Percentiles rank a stretch among this genome's conserved stretches.
Conservation (phyloP, 2,888 invertebrate species). For the Osmoderma eremita region DNA sequence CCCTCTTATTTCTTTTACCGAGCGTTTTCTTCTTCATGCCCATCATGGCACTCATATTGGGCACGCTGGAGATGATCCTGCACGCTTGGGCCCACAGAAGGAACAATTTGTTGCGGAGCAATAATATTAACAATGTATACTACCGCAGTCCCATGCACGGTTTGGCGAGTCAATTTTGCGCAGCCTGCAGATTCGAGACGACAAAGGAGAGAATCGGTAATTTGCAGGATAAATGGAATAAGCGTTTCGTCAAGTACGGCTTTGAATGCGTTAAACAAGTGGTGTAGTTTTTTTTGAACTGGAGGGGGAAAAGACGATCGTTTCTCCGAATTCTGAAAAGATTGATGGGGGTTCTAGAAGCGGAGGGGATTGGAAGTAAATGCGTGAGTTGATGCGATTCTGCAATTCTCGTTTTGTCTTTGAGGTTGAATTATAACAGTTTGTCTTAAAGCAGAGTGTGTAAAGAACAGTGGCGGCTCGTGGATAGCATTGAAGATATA, state of each 20-base stretch:
- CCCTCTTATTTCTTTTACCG: conserved; percentile 69
- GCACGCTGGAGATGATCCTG: conserved; percentile 70
- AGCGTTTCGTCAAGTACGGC: conserved; percentile 53
- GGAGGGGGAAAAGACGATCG: neutral
- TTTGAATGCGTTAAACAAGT: conserved; percentile 54
- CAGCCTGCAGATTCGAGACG: conserved; percentile 71
- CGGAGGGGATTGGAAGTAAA: no score
- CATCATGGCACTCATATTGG: conserved; percentile 65
- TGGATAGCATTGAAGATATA: no score
- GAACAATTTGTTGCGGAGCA: conserved; percentile 69
- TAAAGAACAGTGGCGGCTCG: no score
- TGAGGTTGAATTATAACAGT: no score
- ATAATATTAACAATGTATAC: conserved; percentile 64
- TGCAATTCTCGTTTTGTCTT: no score
- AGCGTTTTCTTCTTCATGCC: conserved; percentile 70
- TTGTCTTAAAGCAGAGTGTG: no score
- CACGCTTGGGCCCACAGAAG: conserved; percentile 77
- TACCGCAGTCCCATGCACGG: conserved; percentile 78
- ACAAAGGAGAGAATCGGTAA: conserved; percentile 72
- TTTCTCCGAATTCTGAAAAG: no score
- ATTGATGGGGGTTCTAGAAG: no score
- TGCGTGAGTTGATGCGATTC: no score
- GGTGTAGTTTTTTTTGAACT: conserved; percentile 9
- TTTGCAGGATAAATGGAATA: conserved; percentile 72
- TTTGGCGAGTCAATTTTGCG: conserved; percentile 76